phyloP scores from a whole-genome alignment of 1,140 invertebrate species.

The Solen grandis region DNA sequence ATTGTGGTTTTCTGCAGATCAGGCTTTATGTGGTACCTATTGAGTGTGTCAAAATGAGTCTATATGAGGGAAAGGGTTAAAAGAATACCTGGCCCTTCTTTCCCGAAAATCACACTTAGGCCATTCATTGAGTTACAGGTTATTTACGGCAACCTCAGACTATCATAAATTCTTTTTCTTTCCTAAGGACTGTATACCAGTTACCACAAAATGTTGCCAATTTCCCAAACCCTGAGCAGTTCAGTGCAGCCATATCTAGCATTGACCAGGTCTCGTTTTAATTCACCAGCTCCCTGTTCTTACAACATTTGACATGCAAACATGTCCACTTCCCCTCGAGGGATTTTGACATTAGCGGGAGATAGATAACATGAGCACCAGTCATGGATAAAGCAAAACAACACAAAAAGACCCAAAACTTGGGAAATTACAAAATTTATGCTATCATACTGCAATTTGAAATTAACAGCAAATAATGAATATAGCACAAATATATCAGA shows the following conservation, averaged over 20 bases:
- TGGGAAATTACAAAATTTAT: too few species aligned
- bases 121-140: background rate
- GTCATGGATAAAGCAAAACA: too few species aligned
- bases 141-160: background rate
- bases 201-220: background rate
- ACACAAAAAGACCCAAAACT: too few species aligned
- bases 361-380: too few species aligned
- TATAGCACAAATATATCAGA: too few species aligned
- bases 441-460: too few species aligned
- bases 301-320: background rate
- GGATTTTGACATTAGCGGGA: too few species aligned
- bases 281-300: background rate
- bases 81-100: conserved; percentile 1
- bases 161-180: background rate
- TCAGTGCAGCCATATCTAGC: background rate
- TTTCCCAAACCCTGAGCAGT: background rate
- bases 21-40: too few species aligned
- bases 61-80: too few species aligned
- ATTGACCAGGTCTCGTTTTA: background rate
- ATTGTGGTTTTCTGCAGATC: background rate
- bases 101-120: background rate
- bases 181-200: background rate
- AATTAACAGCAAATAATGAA: too few species aligned
- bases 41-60: too few species aligned
- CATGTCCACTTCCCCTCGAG: background rate